These are phyloP conservation scores for Gastrophysa polygoni DNA, from an alignment of 2,888 invertebrate genomes.

Conservation along the genomic window DNA sequence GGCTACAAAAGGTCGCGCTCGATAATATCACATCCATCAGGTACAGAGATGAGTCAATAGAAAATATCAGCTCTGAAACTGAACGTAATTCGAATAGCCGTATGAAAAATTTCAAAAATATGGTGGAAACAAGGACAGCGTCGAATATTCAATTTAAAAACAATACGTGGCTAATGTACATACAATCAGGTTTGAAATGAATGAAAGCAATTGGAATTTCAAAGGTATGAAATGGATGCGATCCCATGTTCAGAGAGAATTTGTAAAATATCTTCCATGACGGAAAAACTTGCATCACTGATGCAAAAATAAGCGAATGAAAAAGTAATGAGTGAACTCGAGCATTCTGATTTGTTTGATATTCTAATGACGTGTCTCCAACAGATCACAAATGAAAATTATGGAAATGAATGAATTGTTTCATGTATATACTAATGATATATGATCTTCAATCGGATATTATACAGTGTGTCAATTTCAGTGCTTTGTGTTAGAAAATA, in stretches of 20 bases:
- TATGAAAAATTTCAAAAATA: constrained; percentile 15
- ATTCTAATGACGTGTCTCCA: background rate
- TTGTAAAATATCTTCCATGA: constrained; percentile 3
- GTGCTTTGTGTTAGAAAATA: too few relatives aligned
- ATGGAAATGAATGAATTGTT: background rate
- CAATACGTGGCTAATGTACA: constrained; percentile 26
- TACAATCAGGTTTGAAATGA: constrained; percentile 25
- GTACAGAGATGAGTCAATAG: background rate
- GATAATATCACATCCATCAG: background rate
- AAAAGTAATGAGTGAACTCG: background rate
- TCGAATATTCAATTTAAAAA: constrained; percentile 28
- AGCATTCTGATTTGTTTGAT: background rate
- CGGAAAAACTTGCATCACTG: background rate
- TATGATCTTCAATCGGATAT: too few relatives aligned
- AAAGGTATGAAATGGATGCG: constrained; percentile 4
- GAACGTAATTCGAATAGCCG: background rate
- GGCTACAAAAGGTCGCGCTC: background rate
- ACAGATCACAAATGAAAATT: background rate
- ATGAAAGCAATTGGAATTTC: constrained; percentile 28
- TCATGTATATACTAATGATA: too few relatives aligned
- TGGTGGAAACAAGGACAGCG: constrained; percentile 24
- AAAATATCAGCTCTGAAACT: background rate
- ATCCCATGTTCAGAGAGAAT: constrained; percentile 6
- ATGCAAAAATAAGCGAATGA: background rate
- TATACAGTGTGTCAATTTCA: too few relatives aligned